A percentile compares a stretch with the other conserved stretches of the same genome.
These are phyloP conservation scores for Leucoma salicis DNA, from an alignment of 2,888 invertebrate species.

Conservation along the genomic window DNA sequence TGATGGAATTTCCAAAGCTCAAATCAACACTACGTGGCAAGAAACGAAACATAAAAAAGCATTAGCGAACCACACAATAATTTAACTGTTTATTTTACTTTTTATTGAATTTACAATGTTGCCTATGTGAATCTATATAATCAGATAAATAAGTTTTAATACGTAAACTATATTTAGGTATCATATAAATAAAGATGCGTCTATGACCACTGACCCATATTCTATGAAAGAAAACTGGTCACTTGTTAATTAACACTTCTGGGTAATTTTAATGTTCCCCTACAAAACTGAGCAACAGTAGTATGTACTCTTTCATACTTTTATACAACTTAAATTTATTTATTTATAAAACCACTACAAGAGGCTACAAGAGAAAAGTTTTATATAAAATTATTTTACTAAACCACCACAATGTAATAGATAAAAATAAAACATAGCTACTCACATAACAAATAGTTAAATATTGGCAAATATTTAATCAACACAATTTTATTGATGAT, in stretches of 20 bases:
- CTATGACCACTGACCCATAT: slow-evolving; percentile 28
- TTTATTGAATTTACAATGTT: slow-evolving; percentile 7
- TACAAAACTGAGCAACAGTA: slow-evolving; percentile 52
- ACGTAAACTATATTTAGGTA: slow-evolving; percentile 14
- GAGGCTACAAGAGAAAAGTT: slow-evolving; percentile 54
- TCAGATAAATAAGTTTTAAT: too few species aligned
- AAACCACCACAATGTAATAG: slow-evolving; percentile 50
- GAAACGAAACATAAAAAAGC: slow-evolving; percentile 9
- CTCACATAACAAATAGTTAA: slow-evolving; percentile 14
- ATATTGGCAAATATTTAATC: slow-evolving; percentile 13
- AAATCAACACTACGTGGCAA: slow-evolving; percentile 18
- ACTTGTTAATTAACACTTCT: slow-evolving; percentile 29
- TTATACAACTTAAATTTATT: slow-evolving; percentile 65
- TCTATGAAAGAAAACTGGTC: slow-evolving; percentile 26
- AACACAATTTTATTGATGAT: not conserved
- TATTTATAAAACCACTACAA: slow-evolving; percentile 61
- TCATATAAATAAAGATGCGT: slow-evolving; percentile 30
- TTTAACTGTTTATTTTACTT: not conserved
- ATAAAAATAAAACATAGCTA: slow-evolving; percentile 25
- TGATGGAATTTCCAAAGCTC: slow-evolving; percentile 22
- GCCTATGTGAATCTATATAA: too few species aligned
- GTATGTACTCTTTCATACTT: slow-evolving; percentile 55
- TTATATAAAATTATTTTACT: slow-evolving; percentile 43
- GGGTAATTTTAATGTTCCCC: slow-evolving; percentile 38
- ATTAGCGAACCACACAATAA: slow-evolving; percentile 15